Percentiles rank a stretch among this genome's conserved stretches.
These are phyloP conservation scores for Yoshiicerus persimilis DNA, from an alignment of 1,140 invertebrate species.

Conservation along the genomic window DNA sequence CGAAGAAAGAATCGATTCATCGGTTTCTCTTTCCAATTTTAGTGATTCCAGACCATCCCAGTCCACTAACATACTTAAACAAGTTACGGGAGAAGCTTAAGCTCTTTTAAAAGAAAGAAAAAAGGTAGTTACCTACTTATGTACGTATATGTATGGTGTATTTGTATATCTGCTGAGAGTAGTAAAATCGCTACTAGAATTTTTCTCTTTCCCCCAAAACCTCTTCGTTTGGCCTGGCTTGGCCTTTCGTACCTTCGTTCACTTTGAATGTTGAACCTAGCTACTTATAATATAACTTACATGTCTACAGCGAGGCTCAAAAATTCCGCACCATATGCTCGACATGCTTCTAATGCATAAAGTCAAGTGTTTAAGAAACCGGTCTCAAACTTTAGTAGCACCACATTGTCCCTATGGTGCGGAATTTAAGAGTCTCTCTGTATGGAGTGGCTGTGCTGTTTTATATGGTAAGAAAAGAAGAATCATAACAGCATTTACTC, in stretches of 20 bases:
- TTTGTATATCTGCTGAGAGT: too few species aligned
- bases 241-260: neutral
- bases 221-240: neutral
- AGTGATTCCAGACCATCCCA: neutral
- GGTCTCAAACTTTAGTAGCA: too few species aligned
- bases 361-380: too few species aligned
- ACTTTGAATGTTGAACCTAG: too few species aligned
- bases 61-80: slow-evolving; percentile 1
- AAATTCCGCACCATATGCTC: too few species aligned
- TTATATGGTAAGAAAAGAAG: neutral
- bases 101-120: neutral
- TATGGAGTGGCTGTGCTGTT: neutral
- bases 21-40: neutral
- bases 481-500: neutral
- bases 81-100: neutral
- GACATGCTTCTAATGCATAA: too few species aligned
- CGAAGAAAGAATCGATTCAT: neutral
- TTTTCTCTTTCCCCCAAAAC: neutral
- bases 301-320: too few species aligned
- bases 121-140: neutral
- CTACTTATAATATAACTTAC: too few species aligned
- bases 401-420: too few species aligned
- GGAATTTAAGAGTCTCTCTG: neutral
- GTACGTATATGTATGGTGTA: neutral
- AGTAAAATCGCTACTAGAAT: too few species aligned